Evolutionary conservation across 1,140 invertebrate species (phyloP).

Genomic region (Agrilus planipennis): DNA sequence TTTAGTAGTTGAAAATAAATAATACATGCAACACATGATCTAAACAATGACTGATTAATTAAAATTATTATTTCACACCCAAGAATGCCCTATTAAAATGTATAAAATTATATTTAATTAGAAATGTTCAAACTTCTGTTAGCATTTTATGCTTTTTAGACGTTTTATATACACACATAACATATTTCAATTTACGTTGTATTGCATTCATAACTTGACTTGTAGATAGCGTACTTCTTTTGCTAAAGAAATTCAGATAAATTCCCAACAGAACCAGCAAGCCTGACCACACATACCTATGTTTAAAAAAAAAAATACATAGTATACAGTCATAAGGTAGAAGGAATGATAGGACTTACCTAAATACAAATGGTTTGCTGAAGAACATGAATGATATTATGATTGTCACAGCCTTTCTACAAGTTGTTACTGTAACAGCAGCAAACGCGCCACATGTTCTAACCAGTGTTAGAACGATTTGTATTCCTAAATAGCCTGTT

Average conservation of each 20-base stretch:
- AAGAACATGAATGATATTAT: slow-evolving; percentile 88
- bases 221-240: slow-evolving; percentile 44
- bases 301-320: slow-evolving; percentile 24
- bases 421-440: slow-evolving; percentile 81
- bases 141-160: too few species aligned
- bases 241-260: slow-evolving; percentile 81
- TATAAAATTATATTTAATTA: too few species aligned
- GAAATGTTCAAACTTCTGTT: too few species aligned
- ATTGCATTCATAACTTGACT: too few species aligned
- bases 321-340: slow-evolving; percentile 1
- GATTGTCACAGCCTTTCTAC: slow-evolving; percentile 84
- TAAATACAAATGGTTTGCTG: slow-evolving; percentile 85
- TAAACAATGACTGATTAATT: too few species aligned
- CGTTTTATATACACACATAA: too few species aligned
- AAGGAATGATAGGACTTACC: slow-evolving; percentile 54
- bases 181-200: too few species aligned
- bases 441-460: slow-evolving; percentile 77
- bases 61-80: too few species aligned
- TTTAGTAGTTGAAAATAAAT: too few species aligned
- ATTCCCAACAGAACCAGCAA: slow-evolving; percentile 77
- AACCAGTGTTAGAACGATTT: slow-evolving; percentile 81
- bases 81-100: too few species aligned
- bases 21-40: too few species aligned
- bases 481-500: slow-evolving; percentile 83
- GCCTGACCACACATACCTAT: slow-evolving; percentile 83